Conservation (phyloP, 2,113 vertebrate genomes). For the Spizaetus ornatus region DNA sequence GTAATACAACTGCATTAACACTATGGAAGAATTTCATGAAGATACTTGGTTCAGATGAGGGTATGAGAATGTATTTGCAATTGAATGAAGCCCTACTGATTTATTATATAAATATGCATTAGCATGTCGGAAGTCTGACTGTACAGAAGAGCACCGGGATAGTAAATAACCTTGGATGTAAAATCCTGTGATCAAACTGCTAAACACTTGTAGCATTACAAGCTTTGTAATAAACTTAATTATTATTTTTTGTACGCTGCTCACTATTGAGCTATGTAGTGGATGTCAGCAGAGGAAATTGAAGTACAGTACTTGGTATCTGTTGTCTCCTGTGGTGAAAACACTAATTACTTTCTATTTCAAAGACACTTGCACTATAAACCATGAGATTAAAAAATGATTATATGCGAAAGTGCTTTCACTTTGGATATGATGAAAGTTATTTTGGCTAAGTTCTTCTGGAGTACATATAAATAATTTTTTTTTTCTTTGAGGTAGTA, state of each 20-base stretch:
- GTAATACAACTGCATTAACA: not conserved
- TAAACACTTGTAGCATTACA: not conserved
- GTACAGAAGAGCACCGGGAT: not conserved
- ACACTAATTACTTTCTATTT: not conserved
- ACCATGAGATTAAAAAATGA: not conserved
- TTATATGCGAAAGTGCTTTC: not conserved
- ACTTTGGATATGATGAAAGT: not conserved
- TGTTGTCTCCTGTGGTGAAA: not conserved
- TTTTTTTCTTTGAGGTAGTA: not conserved
- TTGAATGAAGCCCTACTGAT: not conserved
- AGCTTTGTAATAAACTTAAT: not conserved
- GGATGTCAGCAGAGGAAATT: not conserved
- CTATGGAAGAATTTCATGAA: not conserved
- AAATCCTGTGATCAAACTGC: not conserved
- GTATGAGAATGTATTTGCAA: not conserved
- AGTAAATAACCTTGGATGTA: not conserved
- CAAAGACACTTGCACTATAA: not conserved
- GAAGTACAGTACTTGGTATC: not conserved
- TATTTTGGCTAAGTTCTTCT: not conserved
- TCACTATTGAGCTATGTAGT: not conserved
- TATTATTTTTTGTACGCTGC: not conserved
- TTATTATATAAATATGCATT: not conserved
- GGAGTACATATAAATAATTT: not conserved
- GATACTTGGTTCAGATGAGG: not conserved
- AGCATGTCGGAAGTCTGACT: not conserved